These are phyloP conservation scores for Microplitis manilae DNA, from an alignment of 2,888 invertebrate genomes.

Conservation along the genomic window DNA sequence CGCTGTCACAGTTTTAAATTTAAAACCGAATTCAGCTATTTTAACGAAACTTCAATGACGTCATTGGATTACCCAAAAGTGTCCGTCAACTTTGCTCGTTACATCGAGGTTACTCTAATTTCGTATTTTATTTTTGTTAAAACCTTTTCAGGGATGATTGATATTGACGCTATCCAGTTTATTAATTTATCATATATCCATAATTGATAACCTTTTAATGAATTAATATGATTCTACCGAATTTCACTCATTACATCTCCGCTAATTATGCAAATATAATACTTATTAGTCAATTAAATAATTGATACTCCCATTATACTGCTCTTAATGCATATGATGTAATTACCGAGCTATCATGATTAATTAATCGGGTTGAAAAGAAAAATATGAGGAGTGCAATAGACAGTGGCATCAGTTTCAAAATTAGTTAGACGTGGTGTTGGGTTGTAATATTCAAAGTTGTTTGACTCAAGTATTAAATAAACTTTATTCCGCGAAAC, in stretches of 20 bases:
- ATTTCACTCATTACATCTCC: neutral
- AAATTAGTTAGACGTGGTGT: neutral
- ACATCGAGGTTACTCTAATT: neutral
- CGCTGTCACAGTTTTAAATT: neutral
- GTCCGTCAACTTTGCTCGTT: neutral
- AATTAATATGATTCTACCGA: neutral
- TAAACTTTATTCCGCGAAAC: neutral
- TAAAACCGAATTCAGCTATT: neutral
- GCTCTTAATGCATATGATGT: neutral
- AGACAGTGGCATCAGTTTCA: neutral
- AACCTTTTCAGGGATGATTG: neutral
- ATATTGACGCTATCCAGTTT: neutral
- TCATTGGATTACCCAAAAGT: neutral
- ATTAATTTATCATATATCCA: neutral
- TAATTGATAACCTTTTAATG: neutral
- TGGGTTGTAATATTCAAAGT: neutral
- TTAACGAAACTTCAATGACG: neutral
- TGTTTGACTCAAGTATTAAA: conserved; percentile 5
- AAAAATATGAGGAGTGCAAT: neutral
- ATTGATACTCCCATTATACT: neutral
- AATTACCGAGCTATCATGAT: neutral
- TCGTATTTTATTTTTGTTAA: neutral
- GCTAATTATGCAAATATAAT: neutral
- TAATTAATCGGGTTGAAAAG: neutral
- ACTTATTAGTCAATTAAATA: neutral